Conservation (phyloP, 1,140 invertebrate species). For the Neodiprion fabricii region DNA sequence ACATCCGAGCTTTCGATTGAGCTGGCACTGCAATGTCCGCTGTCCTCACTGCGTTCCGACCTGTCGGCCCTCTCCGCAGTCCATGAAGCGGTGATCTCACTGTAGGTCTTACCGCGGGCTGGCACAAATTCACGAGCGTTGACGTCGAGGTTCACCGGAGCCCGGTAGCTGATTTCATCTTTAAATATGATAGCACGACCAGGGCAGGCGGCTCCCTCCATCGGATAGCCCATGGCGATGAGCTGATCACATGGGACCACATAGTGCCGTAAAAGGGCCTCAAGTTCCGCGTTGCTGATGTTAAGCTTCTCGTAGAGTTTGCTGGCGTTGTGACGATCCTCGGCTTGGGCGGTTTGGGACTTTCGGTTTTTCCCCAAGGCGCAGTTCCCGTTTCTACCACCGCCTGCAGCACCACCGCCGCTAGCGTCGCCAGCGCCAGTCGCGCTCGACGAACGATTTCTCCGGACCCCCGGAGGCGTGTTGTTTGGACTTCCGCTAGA, state of each 20-base stretch:
- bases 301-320: slow-evolving; percentile 39
- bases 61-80: slow-evolving; percentile 23
- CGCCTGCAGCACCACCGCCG: neutral
- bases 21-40: slow-evolving; percentile 30
- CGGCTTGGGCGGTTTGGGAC: slow-evolving; percentile 15
- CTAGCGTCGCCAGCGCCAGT: neutral
- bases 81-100: neutral
- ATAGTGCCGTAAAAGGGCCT: slow-evolving; percentile 64
- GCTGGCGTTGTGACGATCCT: slow-evolving; percentile 15
- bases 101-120: neutral
- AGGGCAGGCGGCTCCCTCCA: slow-evolving; percentile 66
- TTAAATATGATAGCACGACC: slow-evolving; percentile 70
- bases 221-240: slow-evolving; percentile 75
- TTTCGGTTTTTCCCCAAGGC: slow-evolving; percentile 5
- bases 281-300: slow-evolving; percentile 53
- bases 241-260: slow-evolving; percentile 71
- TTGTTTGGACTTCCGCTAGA: slow-evolving; percentile 26
- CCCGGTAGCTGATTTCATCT: slow-evolving; percentile 38
- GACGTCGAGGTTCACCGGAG: slow-evolving; percentile 57
- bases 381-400: neutral
- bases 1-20: slow-evolving; percentile 40
- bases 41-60: slow-evolving; percentile 30
- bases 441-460: neutral
- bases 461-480: slow-evolving; percentile 5
- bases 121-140: slow-evolving; percentile 73